Conservation (phyloP, 92 coral and sea anemone species). For the Paragorgia papillata region DNA sequence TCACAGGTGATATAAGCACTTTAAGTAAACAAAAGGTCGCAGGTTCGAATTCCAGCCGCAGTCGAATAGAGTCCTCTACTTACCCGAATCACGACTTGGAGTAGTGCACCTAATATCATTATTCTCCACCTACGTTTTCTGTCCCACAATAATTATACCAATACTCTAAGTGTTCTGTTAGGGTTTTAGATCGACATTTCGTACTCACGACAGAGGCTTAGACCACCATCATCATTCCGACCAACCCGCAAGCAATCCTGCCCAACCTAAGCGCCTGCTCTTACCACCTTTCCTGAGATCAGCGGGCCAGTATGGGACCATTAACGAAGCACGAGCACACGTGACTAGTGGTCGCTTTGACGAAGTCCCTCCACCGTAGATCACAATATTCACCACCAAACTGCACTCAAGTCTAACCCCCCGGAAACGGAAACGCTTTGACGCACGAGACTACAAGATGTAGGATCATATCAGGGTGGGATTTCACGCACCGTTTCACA, state of each 20-base stretch:
- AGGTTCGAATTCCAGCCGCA: too few relatives aligned
- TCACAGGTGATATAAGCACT: too few relatives aligned
- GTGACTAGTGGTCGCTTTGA: conserved; percentile 40
- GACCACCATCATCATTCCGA: conserved; percentile 68
- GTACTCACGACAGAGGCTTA: conserved; percentile 80
- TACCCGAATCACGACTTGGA: too few relatives aligned
- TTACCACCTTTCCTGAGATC: conserved; percentile 28
- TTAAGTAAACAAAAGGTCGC: too few relatives aligned
- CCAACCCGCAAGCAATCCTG: conserved; percentile 31
- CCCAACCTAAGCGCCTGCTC: conserved; percentile 13
- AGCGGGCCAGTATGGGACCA: conserved; percentile 63
- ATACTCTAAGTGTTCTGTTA: conserved; percentile 40
- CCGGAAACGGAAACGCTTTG: too few relatives aligned
- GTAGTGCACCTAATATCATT: too few relatives aligned
- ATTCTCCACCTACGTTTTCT: too few relatives aligned
- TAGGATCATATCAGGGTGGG: too few relatives aligned
- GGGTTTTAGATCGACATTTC: conserved; percentile 88
- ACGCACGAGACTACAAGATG: too few relatives aligned
- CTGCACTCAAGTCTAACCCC: background rate
- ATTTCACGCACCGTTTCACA: too few relatives aligned
- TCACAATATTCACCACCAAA: background rate
- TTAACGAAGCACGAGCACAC: conserved; percentile 44
- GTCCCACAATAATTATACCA: too few relatives aligned
- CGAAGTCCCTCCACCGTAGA: conserved; percentile 12
- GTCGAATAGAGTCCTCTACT: too few relatives aligned